A percentile compares a stretch with the other conserved stretches of the same genome.
Evolutionary conservation across 2,888 invertebrate genomes (phyloP).

Genomic region (Chrysotoxum bicinctum): DNA sequence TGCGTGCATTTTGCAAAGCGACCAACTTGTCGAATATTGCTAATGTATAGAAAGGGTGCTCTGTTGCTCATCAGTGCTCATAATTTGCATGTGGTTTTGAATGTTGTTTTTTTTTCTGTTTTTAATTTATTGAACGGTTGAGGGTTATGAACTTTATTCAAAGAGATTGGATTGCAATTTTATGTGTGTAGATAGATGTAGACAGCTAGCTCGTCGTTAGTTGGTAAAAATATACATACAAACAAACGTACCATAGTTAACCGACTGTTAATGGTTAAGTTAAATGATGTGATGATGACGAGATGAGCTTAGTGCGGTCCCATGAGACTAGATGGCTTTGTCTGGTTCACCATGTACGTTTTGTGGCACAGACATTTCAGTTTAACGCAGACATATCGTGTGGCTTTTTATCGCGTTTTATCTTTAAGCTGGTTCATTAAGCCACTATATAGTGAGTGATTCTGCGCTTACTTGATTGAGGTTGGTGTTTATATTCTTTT

Average conservation of each 20-base stretch:
- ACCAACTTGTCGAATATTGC: background rate
- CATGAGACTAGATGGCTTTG: constrained; percentile 28
- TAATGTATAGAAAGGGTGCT: background rate
- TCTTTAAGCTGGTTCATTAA: background rate
- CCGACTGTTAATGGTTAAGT: constrained; percentile 20
- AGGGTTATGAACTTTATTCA: constrained; percentile 69
- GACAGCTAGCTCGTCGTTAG: background rate
- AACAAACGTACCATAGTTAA: background rate
- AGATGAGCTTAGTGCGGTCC: constrained; percentile 41
- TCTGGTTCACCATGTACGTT: background rate
- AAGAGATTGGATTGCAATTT: constrained; percentile 62
- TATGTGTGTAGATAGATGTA: background rate
- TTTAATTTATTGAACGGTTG: constrained; percentile 45
- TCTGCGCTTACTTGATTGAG: background rate
- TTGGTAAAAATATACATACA: background rate
- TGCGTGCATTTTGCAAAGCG: constrained; percentile 11
- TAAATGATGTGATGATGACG: constrained; percentile 37
- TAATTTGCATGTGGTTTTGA: constrained; percentile 37
- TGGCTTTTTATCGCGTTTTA: constrained; percentile 23
- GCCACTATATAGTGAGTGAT: background rate
- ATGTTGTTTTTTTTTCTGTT: background rate
- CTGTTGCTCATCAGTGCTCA: background rate
- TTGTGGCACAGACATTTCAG: constrained; percentile 27
- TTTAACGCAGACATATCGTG: constrained; percentile 15
- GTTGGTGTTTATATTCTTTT: background rate